Evolutionary conservation across 2,888 invertebrate genomes (phyloP).

Genomic region (Pycnomerus fuliginosus): DNA sequence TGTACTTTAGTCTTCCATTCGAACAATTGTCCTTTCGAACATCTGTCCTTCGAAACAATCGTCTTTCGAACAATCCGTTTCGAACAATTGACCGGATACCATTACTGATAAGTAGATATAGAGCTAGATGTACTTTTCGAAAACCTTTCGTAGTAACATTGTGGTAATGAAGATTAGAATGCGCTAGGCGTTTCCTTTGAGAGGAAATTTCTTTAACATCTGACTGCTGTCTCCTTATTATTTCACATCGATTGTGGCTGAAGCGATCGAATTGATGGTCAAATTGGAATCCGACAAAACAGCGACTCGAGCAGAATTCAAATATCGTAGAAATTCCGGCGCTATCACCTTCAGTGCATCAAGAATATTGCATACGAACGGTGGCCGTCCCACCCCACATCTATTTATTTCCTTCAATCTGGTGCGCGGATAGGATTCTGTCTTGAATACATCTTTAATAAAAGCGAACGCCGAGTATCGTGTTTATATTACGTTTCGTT

Average conservation of each 20-base stretch:
- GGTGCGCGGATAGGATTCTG: slow-evolving; percentile 6
- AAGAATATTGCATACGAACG: slow-evolving; percentile 10
- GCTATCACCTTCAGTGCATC: slow-evolving; percentile 6
- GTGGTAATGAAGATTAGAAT: too few species aligned
- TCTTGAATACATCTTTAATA: slow-evolving; percentile 13
- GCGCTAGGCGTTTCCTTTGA: too few species aligned
- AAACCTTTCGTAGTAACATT: too few species aligned
- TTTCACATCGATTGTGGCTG: background rate
- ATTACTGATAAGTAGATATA: too few species aligned
- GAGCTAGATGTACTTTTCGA: too few species aligned
- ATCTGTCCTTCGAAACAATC: too few species aligned
- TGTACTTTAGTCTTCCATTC: too few species aligned
- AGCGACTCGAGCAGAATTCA: slow-evolving; percentile 2
- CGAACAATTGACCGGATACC: too few species aligned
- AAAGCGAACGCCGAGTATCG: slow-evolving; percentile 5
- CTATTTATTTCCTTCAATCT: slow-evolving; percentile 4
- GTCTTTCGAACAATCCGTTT: too few species aligned
- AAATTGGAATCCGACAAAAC: slow-evolving; percentile 2
- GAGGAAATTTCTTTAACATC: too few species aligned
- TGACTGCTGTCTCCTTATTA: too few species aligned
- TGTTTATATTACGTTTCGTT: slow-evolving; percentile 9
- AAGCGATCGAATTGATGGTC: background rate
- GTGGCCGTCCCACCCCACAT: slow-evolving; percentile 2
- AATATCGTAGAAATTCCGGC: slow-evolving; percentile 5
- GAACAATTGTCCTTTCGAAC: too few species aligned